Evolutionary conservation across 2,888 invertebrate species (phyloP).

Genomic region (Diabrotica balteata): DNA sequence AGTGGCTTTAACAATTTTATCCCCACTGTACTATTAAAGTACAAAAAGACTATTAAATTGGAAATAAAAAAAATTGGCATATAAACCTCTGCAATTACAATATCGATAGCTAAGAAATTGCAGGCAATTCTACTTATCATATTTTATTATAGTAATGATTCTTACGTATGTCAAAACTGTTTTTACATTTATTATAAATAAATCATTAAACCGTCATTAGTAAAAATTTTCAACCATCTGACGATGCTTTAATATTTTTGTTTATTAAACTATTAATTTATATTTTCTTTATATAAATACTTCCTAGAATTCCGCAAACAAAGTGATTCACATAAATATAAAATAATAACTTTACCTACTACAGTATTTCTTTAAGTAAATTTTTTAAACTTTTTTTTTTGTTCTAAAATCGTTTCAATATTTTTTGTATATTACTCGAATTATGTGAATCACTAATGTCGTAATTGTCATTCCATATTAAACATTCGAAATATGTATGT

Average conservation of each 20-base stretch:
- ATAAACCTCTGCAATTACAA: background rate
- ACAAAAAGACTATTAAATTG: no score
- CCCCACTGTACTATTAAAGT: background rate
- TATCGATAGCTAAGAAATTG: background rate
- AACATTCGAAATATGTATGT: constrained; percentile 14
- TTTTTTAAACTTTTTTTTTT: background rate
- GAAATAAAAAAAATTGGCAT: background rate
- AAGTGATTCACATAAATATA: background rate
- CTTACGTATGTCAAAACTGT: no score
- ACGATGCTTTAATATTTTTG: constrained; percentile 6
- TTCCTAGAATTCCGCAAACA: constrained; percentile 11
- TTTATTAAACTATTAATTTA: background rate
- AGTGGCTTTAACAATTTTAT: no score
- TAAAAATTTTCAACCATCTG: no score
- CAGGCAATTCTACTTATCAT: background rate
- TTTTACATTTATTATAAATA: background rate
- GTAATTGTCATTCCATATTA: constrained; percentile 9
- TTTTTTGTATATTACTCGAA: background rate
- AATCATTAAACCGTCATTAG: background rate
- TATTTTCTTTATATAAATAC: constrained; percentile 6
- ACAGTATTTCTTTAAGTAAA: background rate
- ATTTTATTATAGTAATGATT: no score
- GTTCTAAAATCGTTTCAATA: background rate
- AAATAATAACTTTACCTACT: background rate
- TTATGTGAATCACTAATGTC: background rate